Conservation (phyloP, 2,113 vertebrate species). For the Tetrax tetrax region DNA sequence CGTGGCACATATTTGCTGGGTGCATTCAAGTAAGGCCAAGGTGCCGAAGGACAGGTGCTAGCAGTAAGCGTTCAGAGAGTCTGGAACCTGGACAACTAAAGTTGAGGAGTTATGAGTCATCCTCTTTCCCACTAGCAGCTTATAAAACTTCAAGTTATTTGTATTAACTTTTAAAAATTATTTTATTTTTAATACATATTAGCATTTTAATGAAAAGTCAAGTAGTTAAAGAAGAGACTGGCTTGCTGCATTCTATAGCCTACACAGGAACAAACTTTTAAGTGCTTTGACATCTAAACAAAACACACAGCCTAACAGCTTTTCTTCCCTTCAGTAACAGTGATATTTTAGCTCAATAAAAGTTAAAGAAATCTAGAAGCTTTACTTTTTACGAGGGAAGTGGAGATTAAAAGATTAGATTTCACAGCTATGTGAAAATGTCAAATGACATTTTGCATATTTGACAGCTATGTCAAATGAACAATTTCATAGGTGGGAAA, state of each 20-base stretch:
- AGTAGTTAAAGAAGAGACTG: not conserved
- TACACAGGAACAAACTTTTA: not conserved
- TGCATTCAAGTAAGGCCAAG: not conserved
- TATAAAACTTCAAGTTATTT: not conserved
- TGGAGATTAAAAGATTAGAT: not conserved
- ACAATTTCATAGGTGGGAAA: not conserved
- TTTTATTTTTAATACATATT: not conserved
- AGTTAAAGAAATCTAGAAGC: not conserved
- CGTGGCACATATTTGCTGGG: not conserved
- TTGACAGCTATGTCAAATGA: not conserved
- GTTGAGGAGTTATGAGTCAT: not conserved
- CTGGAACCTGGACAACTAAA: not conserved
- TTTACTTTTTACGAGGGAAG: not conserved
- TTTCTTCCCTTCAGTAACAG: not conserved
- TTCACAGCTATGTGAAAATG: not conserved
- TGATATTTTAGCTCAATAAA: not conserved
- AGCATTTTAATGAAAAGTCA: not conserved
- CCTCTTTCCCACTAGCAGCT: not conserved
- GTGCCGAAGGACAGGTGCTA: not conserved
- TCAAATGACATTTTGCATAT: too few relatives aligned
- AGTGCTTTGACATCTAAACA: not conserved
- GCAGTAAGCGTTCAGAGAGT: not conserved
- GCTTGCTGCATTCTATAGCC: not conserved
- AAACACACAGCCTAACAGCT: not conserved
- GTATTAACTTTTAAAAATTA: not conserved